phyloP scores from a whole-genome alignment of 2,888 invertebrate species.

The Chrysodeixis includens region DNA sequence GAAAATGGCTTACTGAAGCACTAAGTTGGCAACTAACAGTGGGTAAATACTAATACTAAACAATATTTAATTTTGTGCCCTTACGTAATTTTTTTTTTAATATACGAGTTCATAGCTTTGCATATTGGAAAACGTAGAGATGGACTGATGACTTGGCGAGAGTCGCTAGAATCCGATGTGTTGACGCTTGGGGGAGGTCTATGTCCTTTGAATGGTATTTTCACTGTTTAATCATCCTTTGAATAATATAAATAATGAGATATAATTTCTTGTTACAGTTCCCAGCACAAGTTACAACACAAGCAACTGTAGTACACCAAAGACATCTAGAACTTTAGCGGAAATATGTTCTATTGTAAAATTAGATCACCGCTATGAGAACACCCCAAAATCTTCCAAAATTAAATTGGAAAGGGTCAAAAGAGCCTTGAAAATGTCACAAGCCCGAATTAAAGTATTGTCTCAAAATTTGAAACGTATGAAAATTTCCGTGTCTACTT shows the following conservation, averaged over 20 bases:
- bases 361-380: conserved; percentile 8
- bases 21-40: too few species aligned
- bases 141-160: too few species aligned
- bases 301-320: conserved; percentile 3
- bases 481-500: conserved; percentile 8
- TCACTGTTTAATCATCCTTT: too few species aligned
- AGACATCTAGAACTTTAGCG: conserved; percentile 3
- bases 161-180: too few species aligned
- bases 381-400: conserved; percentile 4
- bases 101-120: too few species aligned
- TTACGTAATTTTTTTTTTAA: too few species aligned
- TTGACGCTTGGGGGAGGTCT: too few species aligned
- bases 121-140: too few species aligned
- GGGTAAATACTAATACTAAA: too few species aligned
- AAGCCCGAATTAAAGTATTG: conserved; percentile 15
- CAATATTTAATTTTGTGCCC: too few species aligned
- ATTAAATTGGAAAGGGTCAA: conserved; percentile 7
- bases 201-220: too few species aligned
- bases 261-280: neutral
- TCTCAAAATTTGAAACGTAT: conserved; percentile 18
- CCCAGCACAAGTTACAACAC: conserved; percentile 9
- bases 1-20: too few species aligned
- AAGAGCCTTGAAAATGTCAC: conserved; percentile 12
- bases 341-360: conserved; percentile 11
- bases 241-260: conserved; percentile 1